A percentile compares a stretch with the other conserved stretches of the same genome.
These are phyloP conservation scores for Frankliniella fusca DNA, from an alignment of 2,888 invertebrate species.

Conservation along the genomic window DNA sequence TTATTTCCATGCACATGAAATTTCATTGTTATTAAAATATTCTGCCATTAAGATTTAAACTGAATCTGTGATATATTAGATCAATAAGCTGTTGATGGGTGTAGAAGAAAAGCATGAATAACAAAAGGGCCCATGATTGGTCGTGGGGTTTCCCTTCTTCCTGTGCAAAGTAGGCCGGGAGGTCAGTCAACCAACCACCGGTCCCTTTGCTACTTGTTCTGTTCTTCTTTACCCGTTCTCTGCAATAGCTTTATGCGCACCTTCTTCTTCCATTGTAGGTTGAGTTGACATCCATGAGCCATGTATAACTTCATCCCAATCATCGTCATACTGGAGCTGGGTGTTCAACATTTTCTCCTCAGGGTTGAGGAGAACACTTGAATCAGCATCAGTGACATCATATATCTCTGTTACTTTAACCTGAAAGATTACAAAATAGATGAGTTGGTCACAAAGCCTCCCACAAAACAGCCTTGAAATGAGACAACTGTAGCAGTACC, in stretches of 20 bases:
- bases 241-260: no score
- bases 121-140: no score
- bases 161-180: no score
- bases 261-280: conserved; percentile 29
- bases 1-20: no score
- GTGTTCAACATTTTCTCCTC: conserved; percentile 59
- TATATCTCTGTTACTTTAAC: conserved; percentile 86
- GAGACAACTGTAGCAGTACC: conserved; percentile 47
- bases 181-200: no score
- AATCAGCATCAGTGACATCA: conserved; percentile 75
- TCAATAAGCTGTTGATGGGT: no score
- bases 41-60: conserved; percentile 25
- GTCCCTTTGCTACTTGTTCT: no score
- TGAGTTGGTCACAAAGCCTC: conserved; percentile 8
- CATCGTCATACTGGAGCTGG: conserved; percentile 64
- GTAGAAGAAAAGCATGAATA: conserved; percentile 14
- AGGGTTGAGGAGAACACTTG: conserved; percentile 42
- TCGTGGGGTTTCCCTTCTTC: no score
- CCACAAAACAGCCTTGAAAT: neutral
- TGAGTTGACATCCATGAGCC: conserved; percentile 34
- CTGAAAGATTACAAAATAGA: conserved; percentile 45
- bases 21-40: neutral
- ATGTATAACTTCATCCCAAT: conserved; percentile 47
- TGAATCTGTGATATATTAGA: neutral
- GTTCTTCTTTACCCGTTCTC: no score